phyloP scores from a whole-genome alignment of 1,140 invertebrate species.

The Hydropsyche tenuis region DNA sequence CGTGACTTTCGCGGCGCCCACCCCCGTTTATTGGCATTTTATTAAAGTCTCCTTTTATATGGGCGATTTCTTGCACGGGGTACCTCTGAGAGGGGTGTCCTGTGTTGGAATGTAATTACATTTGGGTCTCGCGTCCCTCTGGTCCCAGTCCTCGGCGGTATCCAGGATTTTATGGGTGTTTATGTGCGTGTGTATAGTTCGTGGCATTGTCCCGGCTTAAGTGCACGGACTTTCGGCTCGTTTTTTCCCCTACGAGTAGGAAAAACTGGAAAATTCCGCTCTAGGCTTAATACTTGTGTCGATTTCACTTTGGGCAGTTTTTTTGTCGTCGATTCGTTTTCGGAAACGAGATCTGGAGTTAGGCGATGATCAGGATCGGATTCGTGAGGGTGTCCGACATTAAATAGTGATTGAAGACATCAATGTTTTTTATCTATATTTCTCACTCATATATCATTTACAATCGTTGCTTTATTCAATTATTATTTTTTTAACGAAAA shows the following conservation, averaged over 20 bases:
- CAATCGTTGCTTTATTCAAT: too few relatives aligned
- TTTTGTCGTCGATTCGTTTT: background rate
- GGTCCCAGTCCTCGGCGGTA: background rate
- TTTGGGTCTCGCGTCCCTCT: slow-evolving; percentile 29
- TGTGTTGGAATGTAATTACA: slow-evolving; percentile 35
- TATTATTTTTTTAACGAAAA: too few relatives aligned
- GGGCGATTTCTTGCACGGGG: slow-evolving; percentile 9
- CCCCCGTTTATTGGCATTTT: slow-evolving; percentile 28
- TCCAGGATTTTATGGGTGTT: background rate
- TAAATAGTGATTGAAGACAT: too few relatives aligned
- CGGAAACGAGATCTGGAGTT: background rate
- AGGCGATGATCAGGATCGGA: too few relatives aligned
- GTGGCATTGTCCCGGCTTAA: background rate
- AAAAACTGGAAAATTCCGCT: background rate
- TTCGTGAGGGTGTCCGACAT: too few relatives aligned
- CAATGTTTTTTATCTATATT: too few relatives aligned
- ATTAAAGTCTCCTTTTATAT: slow-evolving; percentile 34
- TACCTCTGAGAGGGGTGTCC: background rate
- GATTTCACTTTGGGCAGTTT: too few relatives aligned
- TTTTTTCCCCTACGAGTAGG: background rate
- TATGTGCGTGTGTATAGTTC: background rate
- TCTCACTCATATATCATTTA: too few relatives aligned
- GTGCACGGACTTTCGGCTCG: slow-evolving; percentile 2
- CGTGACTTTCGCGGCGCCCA: background rate
- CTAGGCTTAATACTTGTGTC: background rate